Percentiles rank a stretch among this genome's conserved stretches.
Evolutionary conservation across 2,797 vertebrate genomes (phyloP).

Genomic region (Clarias platycephalus): DNA sequence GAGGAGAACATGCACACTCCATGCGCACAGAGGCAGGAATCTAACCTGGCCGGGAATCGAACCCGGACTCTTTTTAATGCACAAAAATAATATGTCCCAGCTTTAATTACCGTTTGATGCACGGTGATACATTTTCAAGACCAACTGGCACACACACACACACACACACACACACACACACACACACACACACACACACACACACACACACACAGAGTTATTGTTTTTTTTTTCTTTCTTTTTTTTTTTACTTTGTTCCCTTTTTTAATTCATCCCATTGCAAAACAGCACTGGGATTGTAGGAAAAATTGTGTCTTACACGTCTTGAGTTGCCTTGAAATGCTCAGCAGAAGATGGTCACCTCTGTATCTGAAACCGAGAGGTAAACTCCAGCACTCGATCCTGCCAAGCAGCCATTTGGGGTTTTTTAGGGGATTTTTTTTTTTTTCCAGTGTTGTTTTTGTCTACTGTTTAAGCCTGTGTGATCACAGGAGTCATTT

Average conservation of each 20-base stretch:
- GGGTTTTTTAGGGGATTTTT: slow-evolving; percentile 7
- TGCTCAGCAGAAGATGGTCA: neutral
- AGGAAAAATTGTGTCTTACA: neutral
- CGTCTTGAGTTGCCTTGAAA: neutral
- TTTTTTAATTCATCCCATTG: neutral
- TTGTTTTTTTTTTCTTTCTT: neutral
- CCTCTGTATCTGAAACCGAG: neutral
- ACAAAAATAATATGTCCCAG: neutral
- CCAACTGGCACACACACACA: neutral
- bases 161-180: neutral
- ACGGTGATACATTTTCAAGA: neutral
- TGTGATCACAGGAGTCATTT: neutral
- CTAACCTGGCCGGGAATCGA: no score
- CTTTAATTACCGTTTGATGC: neutral
- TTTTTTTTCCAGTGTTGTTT: neutral
- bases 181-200: neutral
- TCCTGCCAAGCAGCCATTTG: neutral
- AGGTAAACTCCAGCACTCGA: neutral
- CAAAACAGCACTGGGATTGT: neutral
- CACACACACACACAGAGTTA: neutral
- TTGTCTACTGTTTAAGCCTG: neutral
- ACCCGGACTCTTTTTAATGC: no score
- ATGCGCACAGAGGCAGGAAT: no score
- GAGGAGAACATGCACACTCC: no score
- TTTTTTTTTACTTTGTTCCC: no score